A percentile compares a stretch with the other conserved stretches of the same genome.
Conservation (phyloP, 1,140 invertebrate genomes). For the Calephelis virginiensis region DNA sequence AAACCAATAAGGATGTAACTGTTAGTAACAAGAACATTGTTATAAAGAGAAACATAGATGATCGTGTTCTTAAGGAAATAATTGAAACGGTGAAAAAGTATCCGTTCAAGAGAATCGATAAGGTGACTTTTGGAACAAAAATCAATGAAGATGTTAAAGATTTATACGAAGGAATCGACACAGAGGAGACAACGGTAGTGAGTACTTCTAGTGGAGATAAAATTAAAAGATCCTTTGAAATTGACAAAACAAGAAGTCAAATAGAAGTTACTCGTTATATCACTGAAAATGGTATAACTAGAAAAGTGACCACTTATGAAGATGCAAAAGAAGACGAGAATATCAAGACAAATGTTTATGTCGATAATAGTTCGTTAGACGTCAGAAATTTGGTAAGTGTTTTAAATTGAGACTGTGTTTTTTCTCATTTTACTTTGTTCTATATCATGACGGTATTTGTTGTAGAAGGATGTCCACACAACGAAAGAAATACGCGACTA, state of each 20-base stretch:
- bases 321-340: constrained; percentile 76
- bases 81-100: constrained; percentile 73
- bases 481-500: constrained; percentile 70
- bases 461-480: constrained; percentile 74
- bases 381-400: constrained; percentile 76
- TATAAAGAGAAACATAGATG: constrained; percentile 69
- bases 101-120: constrained; percentile 71
- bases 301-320: constrained; percentile 74
- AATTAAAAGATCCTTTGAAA: constrained; percentile 71
- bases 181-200: constrained; percentile 61
- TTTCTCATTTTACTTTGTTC: not conserved
- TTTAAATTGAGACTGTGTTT: not conserved
- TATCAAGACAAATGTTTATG: constrained; percentile 72
- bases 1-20: constrained; percentile 61
- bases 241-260: constrained; percentile 74
- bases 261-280: constrained; percentile 75
- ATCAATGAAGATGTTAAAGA: constrained; percentile 73
- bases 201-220: constrained; percentile 60
- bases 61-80: constrained; percentile 67
- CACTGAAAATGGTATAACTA: constrained; percentile 76
- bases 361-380: constrained; percentile 75
- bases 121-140: constrained; percentile 68
- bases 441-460: not conserved
- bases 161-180: constrained; percentile 69
- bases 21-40: constrained; percentile 73